Conservation (phyloP, 2,797 vertebrate species). For the Scolopax bukidnonensis region DNA sequence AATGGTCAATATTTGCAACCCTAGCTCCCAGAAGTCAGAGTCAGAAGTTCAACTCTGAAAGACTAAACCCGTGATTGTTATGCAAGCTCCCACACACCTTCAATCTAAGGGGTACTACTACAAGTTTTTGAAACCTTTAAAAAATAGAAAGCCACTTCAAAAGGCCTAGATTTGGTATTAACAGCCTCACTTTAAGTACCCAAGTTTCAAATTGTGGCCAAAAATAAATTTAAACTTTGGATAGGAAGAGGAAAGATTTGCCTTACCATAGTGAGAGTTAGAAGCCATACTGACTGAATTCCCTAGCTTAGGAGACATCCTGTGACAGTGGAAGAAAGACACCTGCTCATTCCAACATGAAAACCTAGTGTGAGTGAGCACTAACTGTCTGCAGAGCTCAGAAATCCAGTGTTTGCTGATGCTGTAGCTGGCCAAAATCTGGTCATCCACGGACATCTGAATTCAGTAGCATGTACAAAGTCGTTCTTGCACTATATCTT, state of each 20-base stretch:
- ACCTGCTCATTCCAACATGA: background rate
- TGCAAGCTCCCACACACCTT: background rate
- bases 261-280: conserved; percentile 73
- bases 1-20: conserved; percentile 60
- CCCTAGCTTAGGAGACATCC: conserved; percentile 15
- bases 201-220: conserved; percentile 41
- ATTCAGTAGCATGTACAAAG: conserved; percentile 73
- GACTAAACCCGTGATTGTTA: background rate
- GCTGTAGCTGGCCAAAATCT: conserved; percentile 45
- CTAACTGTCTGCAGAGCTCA: background rate
- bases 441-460: conserved; percentile 45
- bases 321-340: background rate
- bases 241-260: conserved; percentile 71
- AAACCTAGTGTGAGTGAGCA: background rate
- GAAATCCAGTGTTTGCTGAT: background rate
- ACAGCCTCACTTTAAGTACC: background rate
- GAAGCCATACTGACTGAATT: conserved; percentile 79
- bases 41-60: background rate
- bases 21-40: conserved; percentile 33
- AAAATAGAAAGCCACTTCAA: background rate
- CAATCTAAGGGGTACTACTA: background rate
- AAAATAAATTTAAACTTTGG: conserved; percentile 50
- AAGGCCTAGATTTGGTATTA: background rate
- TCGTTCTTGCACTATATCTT: conserved; percentile 74
- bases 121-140: background rate